Evolutionary conservation across 1,140 invertebrate genomes (phyloP).

Genomic region (Papilio polyxenes): DNA sequence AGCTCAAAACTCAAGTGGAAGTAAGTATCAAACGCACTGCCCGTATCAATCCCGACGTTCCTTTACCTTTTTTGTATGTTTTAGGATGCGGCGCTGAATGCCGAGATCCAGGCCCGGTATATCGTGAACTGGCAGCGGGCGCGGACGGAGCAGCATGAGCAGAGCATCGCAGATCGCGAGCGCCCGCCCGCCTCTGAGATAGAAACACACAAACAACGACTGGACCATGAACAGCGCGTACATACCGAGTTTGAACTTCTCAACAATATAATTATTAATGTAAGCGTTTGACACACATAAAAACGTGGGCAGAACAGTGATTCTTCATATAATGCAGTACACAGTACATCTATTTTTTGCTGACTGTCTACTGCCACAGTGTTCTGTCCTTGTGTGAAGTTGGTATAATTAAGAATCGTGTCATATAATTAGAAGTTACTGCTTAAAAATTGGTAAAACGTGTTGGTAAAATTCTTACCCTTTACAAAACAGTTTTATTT

Average conservation of each 20-base stretch:
- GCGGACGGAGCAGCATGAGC: constrained; percentile 56
- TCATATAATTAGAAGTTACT: no score
- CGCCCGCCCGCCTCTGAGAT: constrained; percentile 40
- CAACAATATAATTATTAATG: constrained; percentile 61
- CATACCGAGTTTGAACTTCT: constrained; percentile 62
- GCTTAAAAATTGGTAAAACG: no score
- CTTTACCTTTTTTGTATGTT: constrained; percentile 8
- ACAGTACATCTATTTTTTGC: no score
- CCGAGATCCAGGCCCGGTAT: constrained; percentile 55
- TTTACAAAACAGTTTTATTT: background rate
- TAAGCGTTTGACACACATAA: constrained; percentile 38
- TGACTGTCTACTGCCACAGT: no score
- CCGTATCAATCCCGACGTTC: background rate
- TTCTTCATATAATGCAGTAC: background rate
- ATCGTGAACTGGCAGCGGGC: constrained; percentile 57
- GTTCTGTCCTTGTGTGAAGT: no score
- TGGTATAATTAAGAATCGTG: no score
- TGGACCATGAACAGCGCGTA: constrained; percentile 59
- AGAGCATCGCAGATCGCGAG: constrained; percentile 53
- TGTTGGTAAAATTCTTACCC: no score
- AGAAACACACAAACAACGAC: constrained; percentile 49
- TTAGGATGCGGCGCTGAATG: constrained; percentile 54
- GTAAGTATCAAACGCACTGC: constrained; percentile 45
- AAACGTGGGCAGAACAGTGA: no score
- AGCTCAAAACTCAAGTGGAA: constrained; percentile 54